Evolutionary conservation across 2,888 invertebrate genomes (phyloP).

Genomic region (Cyrtodaria siliqua): DNA sequence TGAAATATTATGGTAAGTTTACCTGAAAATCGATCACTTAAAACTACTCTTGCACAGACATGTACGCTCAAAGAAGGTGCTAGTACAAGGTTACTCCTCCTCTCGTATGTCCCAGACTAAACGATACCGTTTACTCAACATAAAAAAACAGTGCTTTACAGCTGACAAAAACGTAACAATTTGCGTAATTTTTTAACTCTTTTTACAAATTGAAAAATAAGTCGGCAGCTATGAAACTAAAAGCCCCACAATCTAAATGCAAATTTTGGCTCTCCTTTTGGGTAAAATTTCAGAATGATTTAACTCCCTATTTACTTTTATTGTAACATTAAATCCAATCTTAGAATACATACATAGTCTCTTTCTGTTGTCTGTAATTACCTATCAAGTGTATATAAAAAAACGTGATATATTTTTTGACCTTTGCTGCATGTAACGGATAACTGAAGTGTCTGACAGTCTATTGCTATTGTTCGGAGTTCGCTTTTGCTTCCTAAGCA

Average conservation of each 20-base stretch:
- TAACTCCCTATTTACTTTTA: conserved; percentile 8
- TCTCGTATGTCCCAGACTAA: no score
- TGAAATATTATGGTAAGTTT: no score
- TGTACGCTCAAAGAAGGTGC: no score
- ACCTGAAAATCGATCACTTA: no score
- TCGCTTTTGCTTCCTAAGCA: no score
- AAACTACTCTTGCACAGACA: no score
- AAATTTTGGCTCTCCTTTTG: conserved; percentile 6
- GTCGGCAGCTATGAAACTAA: not conserved
- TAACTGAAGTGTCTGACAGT: no score
- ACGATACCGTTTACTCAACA: not conserved
- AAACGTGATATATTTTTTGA: no score
- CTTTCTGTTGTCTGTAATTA: conserved; percentile 3
- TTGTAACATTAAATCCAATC: conserved; percentile 2
- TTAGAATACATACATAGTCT: conserved; percentile 7
- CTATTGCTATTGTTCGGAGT: no score
- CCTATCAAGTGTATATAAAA: not conserved
- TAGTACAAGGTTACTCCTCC: no score
- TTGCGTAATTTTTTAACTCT: not conserved
- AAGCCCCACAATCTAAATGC: conserved; percentile 4
- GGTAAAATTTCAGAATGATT: conserved; percentile 8
- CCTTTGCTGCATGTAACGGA: not conserved
- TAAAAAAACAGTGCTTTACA: not conserved
- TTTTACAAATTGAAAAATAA: conserved; percentile 6
- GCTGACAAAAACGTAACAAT: not conserved